Evolutionary conservation across 2,888 invertebrate species (phyloP).

Genomic region (Meteorus colon): DNA sequence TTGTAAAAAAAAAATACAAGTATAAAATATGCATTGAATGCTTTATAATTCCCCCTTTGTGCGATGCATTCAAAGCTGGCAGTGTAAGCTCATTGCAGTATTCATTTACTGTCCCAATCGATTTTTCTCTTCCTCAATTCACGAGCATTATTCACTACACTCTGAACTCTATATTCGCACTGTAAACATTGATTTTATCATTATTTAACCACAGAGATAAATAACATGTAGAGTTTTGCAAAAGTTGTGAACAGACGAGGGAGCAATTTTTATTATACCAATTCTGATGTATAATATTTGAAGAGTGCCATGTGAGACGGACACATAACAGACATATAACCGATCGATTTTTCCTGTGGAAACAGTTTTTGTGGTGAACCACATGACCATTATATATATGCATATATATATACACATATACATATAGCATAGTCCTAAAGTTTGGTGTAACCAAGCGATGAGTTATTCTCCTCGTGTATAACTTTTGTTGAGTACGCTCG

Average conservation of each 20-base stretch:
- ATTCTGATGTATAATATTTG: constrained; percentile 16
- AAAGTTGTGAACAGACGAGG: background rate
- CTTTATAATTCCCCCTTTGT: no score
- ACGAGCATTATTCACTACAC: no score
- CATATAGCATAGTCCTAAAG: background rate
- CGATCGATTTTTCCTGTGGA: constrained; percentile 23
- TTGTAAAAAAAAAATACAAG: no score
- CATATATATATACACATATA: background rate
- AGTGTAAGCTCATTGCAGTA: no score
- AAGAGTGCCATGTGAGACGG: background rate
- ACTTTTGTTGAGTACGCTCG: constrained; percentile 15
- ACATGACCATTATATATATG: background rate
- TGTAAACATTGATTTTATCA: no score
- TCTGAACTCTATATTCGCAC: no score
- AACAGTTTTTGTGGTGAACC: constrained; percentile 18
- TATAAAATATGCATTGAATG: no score
- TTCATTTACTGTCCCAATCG: no score
- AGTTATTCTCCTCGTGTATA: constrained; percentile 34
- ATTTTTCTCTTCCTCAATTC: no score
- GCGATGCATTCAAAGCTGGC: no score
- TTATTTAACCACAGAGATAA: no score
- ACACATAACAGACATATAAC: background rate
- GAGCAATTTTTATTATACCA: background rate
- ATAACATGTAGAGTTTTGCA: no score
- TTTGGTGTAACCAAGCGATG: constrained; percentile 14